A percentile compares a stretch with the other conserved stretches of the same genome.
These are phyloP conservation scores for Lobophora halterata DNA, from an alignment of 2,888 invertebrate species.

Conservation along the genomic window DNA sequence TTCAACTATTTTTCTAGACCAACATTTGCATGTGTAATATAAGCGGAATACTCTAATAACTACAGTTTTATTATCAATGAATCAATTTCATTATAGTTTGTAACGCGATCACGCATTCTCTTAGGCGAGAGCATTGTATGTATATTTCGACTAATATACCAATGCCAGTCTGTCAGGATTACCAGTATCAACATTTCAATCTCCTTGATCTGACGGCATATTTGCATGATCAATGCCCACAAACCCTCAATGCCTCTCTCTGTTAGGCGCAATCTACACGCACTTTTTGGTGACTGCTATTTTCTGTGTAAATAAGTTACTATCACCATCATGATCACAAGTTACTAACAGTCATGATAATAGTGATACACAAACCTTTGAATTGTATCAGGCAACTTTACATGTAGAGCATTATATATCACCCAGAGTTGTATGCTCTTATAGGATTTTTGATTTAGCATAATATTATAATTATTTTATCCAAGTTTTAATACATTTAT, in stretches of 20 bases:
- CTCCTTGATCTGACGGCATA: slow-evolving; percentile 7
- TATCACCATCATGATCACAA: no score
- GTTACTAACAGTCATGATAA: no score
- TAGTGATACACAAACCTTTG: no score
- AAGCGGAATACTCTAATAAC: no score
- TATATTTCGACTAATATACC: slow-evolving; percentile 15
- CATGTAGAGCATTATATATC: no score
- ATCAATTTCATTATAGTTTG: slow-evolving; percentile 2
- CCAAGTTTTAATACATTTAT: no score
- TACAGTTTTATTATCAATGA: background rate
- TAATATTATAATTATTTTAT: no score
- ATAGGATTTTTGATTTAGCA: no score
- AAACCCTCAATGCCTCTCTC: slow-evolving; percentile 2
- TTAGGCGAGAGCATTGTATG: slow-evolving; percentile 16
- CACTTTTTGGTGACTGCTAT: background rate
- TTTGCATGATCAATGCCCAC: slow-evolving; percentile 23
- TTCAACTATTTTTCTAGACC: background rate
- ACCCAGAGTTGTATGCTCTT: no score
- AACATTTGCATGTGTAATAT: no score
- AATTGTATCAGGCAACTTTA: no score
- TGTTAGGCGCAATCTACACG: slow-evolving; percentile 9
- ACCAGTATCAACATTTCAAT: slow-evolving; percentile 18
- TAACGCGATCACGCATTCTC: slow-evolving; percentile 9
- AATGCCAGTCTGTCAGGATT: slow-evolving; percentile 19
- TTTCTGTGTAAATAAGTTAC: no score